These are phyloP conservation scores for Myripristis jacobus DNA, from an alignment of 2,797 vertebrate species.

Conservation along the genomic window DNA sequence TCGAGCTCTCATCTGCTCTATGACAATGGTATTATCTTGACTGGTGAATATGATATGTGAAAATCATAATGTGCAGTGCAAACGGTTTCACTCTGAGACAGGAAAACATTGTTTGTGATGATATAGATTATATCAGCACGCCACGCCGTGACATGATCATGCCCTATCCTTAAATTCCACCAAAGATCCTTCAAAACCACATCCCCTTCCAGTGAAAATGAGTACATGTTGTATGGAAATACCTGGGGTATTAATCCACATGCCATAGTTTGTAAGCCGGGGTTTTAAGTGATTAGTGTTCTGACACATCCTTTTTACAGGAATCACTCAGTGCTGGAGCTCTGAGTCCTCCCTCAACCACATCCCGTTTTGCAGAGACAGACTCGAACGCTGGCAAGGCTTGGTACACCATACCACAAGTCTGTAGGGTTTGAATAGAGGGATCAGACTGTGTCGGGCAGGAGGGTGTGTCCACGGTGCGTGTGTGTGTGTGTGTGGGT, in stretches of 20 bases:
- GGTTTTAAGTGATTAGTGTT: slow-evolving; percentile 65
- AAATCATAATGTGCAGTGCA: slow-evolving; percentile 39
- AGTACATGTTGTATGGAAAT: slow-evolving; percentile 62
- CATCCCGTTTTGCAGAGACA: slow-evolving; percentile 57
- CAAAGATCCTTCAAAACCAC: slow-evolving; percentile 64
- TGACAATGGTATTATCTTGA: slow-evolving; percentile 10
- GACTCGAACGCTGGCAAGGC: slow-evolving; percentile 43
- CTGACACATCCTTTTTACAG: slow-evolving; percentile 73
- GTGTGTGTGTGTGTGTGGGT: slow-evolving; percentile 42
- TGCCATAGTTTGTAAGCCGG: slow-evolving; percentile 66
- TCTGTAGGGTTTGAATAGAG: slow-evolving; percentile 47
- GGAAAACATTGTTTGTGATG: slow-evolving; percentile 68
- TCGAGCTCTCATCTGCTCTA: slow-evolving; percentile 19
- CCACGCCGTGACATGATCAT: slow-evolving; percentile 47
- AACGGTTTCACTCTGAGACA: slow-evolving; percentile 48
- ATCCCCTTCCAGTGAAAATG: slow-evolving; percentile 66
- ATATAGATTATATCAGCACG: slow-evolving; percentile 67
- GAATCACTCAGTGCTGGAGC: slow-evolving; percentile 54
- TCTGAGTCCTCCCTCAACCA: slow-evolving; percentile 60
- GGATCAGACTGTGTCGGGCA: slow-evolving; percentile 45
- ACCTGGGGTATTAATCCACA: slow-evolving; percentile 58
- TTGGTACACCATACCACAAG: slow-evolving; percentile 38
- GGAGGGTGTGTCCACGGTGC: slow-evolving; percentile 44
- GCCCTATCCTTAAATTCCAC: slow-evolving; percentile 57
- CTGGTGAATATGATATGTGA: slow-evolving; percentile 41